Conservation (phyloP, 2,113 vertebrate species). For the Xiphorhynchus elegans region DNA sequence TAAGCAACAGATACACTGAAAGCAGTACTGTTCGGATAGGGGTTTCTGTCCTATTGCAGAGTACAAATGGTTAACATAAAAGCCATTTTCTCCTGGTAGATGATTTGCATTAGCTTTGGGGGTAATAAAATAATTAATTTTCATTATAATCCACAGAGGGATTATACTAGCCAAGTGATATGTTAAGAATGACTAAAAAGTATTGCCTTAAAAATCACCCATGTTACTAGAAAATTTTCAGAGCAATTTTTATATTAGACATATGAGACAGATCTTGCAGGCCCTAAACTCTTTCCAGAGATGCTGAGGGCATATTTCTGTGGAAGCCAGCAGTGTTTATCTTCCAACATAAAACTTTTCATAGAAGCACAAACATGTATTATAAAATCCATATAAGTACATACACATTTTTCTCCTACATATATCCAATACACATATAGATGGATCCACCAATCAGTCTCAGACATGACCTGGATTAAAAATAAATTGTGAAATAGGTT, state of each 20-base stretch:
- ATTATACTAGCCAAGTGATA: background rate
- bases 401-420: background rate
- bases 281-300: background rate
- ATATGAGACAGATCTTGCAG: background rate
- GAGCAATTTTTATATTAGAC: background rate
- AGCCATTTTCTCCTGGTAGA: background rate
- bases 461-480: background rate
- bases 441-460: background rate
- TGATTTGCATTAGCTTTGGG: background rate
- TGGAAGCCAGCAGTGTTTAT: background rate
- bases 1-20: background rate
- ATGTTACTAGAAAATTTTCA: background rate
- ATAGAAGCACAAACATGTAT: background rate
- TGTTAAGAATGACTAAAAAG: background rate
- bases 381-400: background rate
- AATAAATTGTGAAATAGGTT: background rate
- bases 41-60: background rate
- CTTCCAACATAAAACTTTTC: background rate
- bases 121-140: slow-evolving; percentile 16
- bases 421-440: background rate
- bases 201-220: background rate
- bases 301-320: background rate
- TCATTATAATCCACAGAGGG: background rate
- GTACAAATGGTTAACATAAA: background rate
- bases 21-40: background rate